Base-by-base conservation (phyloP, 2,113 vertebrate species). In the Nymphicus hollandicus region DNA sequence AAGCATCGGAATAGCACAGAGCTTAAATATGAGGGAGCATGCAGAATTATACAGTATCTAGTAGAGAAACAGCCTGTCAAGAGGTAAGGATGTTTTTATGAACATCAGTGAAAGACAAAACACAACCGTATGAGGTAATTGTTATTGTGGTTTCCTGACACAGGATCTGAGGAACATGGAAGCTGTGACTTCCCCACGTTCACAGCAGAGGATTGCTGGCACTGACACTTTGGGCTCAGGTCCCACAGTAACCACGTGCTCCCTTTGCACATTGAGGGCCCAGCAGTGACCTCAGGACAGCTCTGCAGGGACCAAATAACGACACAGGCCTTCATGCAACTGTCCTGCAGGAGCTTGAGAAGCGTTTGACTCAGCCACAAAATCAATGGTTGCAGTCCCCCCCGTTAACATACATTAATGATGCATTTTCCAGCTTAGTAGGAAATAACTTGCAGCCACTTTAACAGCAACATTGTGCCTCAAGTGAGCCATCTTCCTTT, bases 121-220 rank as follows among this genome's bases (percentile, higher is more conserved):
- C 86, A 78, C 50, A 63, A 14, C 11, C 12, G n/a, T 8, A 35
- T 91, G 91, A 95, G 87, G 66, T 80, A 35, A 95, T 87, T 87
- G 81, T 55, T 95, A 64, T 33, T 76, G 61, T 29, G 18, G 13
- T 20, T 95, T 93, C 84, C 96, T 65, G 84, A 12, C 8, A 9
- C 77, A 87, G 94, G 84, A 79, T 55, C 91, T 81, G 77, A 66
- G 88, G 60, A 41, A 22, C 31, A 37, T 33, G 88, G 35, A 52
- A 72, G 87, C 15, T 63, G 72, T 0, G 1, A 47, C 52, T 90
- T 90, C 55, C 91, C 74, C 93, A 14, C 0, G 4, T 29, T 85
- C 64, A 4, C 74, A 79, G 82, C 55, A 78, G 60, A 7, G 8
- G 15, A 29, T 8, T 60, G 76, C 66, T 82, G 87, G 43, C 85